Percentiles rank a stretch among this genome's conserved stretches.
Evolutionary conservation across 1,140 invertebrate species (phyloP).

Genomic region (Brachionus rotundiformis): DNA sequence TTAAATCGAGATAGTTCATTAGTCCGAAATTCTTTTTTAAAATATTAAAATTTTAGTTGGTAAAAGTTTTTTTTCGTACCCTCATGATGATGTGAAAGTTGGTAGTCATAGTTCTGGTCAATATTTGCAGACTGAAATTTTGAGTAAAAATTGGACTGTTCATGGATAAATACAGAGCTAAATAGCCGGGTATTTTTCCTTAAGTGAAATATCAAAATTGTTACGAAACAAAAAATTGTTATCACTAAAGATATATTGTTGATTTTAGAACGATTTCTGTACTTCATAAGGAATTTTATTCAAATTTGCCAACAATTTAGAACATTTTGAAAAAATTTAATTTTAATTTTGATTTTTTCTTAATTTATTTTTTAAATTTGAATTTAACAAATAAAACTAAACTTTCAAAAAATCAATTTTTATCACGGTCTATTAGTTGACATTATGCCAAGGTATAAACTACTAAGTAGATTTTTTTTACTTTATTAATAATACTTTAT

Average conservation of each 20-base stretch:
- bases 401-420: not conserved
- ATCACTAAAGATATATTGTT: not conserved
- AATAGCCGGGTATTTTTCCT: not conserved
- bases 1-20: not conserved
- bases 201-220: not conserved
- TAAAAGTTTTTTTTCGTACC: not conserved
- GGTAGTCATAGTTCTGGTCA: not conserved
- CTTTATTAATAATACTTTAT: not conserved
- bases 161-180: not conserved
- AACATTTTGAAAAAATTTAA: constrained; percentile 4
- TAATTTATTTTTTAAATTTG: too few relatives aligned
- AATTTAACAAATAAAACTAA: not conserved
- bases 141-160: not conserved
- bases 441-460: not conserved
- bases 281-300: not conserved
- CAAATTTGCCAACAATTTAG: not conserved
- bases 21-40: not conserved
- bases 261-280: not conserved
- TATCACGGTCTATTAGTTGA: not conserved
- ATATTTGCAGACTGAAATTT: not conserved
- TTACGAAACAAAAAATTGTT: constrained; percentile 5
- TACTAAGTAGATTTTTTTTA: not conserved
- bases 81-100: not conserved
- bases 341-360: too few relatives aligned
- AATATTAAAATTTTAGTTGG: not conserved